Percentiles rank a stretch among this genome's conserved stretches.
Evolutionary conservation across 1,140 invertebrate species (phyloP).

Genomic region (Caenorhabditis tropicalis): DNA sequence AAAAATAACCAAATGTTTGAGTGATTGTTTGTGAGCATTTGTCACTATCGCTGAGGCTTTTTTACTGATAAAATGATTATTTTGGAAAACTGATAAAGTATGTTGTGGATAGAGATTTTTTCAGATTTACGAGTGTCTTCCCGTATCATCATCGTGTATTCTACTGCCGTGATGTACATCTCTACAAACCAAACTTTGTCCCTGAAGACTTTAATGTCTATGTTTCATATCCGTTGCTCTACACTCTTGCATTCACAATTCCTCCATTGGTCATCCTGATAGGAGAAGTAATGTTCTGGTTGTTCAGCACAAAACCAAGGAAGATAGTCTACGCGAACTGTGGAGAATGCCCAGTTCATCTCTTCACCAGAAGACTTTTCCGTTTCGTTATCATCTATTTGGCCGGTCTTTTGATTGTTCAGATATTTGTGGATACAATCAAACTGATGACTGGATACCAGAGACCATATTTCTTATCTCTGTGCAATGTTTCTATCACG

Average conservation of each 20-base stretch:
- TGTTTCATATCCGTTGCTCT: constrained; percentile 68
- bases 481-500: constrained; percentile 70
- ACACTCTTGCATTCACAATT: constrained; percentile 65
- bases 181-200: constrained; percentile 71
- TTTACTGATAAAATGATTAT: neutral
- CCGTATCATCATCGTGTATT: constrained; percentile 72
- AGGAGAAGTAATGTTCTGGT: constrained; percentile 72
- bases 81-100: neutral
- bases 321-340: constrained; percentile 69
- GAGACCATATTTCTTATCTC: constrained; percentile 70
- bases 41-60: constrained; percentile 39
- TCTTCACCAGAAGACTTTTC: constrained; percentile 69
- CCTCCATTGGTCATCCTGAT: constrained; percentile 71
- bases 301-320: constrained; percentile 71
- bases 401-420: constrained; percentile 68
- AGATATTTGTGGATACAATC: constrained; percentile 72
- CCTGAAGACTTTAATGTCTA: constrained; percentile 72
- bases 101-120: too few species aligned
- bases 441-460: constrained; percentile 71
- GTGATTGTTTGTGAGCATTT: constrained; percentile 38
- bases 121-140: constrained; percentile 71
- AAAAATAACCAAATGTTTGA: constrained; percentile 38
- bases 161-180: constrained; percentile 69
- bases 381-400: constrained; percentile 67
- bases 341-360: constrained; percentile 67